These are phyloP conservation scores for Xerus rutilus DNA, from an alignment of 2,797 vertebrate species.

Conservation along the genomic window DNA sequence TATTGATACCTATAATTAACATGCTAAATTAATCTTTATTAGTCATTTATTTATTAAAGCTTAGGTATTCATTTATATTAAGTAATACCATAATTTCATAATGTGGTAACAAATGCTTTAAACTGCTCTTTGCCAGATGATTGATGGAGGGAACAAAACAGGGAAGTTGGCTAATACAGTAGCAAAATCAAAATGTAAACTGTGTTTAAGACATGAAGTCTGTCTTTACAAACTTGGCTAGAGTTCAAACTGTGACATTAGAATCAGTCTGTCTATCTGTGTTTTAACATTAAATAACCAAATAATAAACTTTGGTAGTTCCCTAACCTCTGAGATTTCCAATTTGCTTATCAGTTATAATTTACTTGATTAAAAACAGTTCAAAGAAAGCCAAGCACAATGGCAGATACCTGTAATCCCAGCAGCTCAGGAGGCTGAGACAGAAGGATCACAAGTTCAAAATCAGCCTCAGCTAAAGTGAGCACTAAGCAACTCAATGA, in stretches of 20 bases:
- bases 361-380: not conserved
- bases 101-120: not conserved
- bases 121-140: not conserved
- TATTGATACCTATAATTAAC: not conserved
- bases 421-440: too few relatives aligned
- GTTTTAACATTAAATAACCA: not conserved
- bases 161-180: not conserved
- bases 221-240: not conserved
- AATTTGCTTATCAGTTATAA: not conserved
- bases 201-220: not conserved
- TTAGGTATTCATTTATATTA: not conserved
- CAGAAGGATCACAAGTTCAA: too few relatives aligned
- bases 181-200: not conserved
- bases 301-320: not conserved
- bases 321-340: not conserved
- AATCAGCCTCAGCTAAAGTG: too few relatives aligned
- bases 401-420: too few relatives aligned
- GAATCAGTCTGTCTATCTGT: not conserved
- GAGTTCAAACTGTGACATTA: not conserved
- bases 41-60: not conserved
- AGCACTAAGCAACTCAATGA: too few relatives aligned
- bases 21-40: not conserved
- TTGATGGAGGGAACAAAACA: not conserved
- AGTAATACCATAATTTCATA: not conserved
- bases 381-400: not conserved